Percentiles rank a stretch among this genome's conserved stretches.
These are phyloP conservation scores for Ichneumoninae sp. DNA, from an alignment of 2,888 invertebrate species.

Conservation along the genomic window DNA sequence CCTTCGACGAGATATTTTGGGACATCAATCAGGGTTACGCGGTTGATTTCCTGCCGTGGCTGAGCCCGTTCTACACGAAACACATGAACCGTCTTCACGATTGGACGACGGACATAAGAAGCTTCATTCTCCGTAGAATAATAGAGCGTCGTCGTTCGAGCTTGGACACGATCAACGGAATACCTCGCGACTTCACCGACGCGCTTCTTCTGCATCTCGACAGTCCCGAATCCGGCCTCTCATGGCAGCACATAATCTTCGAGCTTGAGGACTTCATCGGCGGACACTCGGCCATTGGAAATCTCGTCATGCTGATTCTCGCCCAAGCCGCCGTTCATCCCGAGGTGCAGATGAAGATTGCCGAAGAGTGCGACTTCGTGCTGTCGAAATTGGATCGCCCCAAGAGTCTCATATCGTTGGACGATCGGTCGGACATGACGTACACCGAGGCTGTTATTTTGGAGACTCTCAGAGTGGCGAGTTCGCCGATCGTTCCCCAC, in stretches of 20 bases:
- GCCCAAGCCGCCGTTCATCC: constrained; percentile 89
- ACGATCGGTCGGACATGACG: constrained; percentile 89
- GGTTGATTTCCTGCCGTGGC: constrained; percentile 93
- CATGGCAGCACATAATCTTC: constrained; percentile 91
- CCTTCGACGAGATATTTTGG: constrained; percentile 95
- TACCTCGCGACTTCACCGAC: constrained; percentile 92
- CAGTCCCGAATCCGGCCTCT: constrained; percentile 88
- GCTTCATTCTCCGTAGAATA: constrained; percentile 90
- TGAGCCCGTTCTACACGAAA: constrained; percentile 89
- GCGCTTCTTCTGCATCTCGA: constrained; percentile 90
- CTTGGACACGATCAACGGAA: constrained; percentile 84
- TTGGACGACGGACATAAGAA: constrained; percentile 90
- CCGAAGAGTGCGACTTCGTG: constrained; percentile 88
- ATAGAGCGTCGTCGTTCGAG: constrained; percentile 87
- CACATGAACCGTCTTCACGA: constrained; percentile 89
- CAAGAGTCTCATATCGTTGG: constrained; percentile 86
- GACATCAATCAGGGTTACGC: constrained; percentile 96
- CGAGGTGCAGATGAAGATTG: constrained; percentile 88
- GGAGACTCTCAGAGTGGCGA: constrained; percentile 91
- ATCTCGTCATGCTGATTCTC: constrained; percentile 91
- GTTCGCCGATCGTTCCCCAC: constrained; percentile 96
- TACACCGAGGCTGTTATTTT: constrained; percentile 93
- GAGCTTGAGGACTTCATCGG: constrained; percentile 95
- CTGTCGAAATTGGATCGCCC: constrained; percentile 83
- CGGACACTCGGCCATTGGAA: constrained; percentile 94